Conservation (phyloP, 2,888 invertebrate genomes). For the Camponotus fellah region DNA sequence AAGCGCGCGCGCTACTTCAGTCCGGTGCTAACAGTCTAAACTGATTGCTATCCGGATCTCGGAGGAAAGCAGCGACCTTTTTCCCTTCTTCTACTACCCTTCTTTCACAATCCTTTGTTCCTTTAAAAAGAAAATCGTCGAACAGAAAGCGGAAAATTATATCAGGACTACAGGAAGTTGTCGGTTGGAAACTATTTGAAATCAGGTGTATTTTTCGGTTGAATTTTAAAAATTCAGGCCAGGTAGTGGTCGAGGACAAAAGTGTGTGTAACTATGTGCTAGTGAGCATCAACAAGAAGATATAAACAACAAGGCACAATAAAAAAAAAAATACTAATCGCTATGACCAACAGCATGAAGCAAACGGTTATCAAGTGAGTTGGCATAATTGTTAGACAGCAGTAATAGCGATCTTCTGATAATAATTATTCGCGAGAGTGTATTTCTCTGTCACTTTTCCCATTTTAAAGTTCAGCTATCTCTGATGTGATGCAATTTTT, state of each 20-base stretch:
- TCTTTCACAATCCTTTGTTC: conserved; percentile 38
- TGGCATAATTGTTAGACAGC: conserved; percentile 43
- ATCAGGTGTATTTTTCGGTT: neutral
- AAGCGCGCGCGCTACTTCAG: conserved; percentile 85
- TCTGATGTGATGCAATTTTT: neutral
- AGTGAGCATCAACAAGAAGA: conserved; percentile 60
- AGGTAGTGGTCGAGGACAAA: conserved; percentile 1
- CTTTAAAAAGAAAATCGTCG: neutral
- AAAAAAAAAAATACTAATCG: conserved; percentile 6
- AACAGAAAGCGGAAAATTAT: conserved; percentile 20
- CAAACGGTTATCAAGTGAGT: conserved; percentile 88
- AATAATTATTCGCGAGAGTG: neutral
- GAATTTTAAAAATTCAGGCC: conserved; percentile 13
- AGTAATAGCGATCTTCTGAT: neutral
- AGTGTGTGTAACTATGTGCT: conserved; percentile 74
- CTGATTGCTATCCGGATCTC: conserved; percentile 78
- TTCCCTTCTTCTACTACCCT: neutral
- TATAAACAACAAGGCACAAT: neutral
- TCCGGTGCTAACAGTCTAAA: conserved; percentile 84
- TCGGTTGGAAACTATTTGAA: neutral
- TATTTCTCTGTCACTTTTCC: neutral
- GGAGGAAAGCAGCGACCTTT: conserved; percentile 44
- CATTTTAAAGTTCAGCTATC: neutral
- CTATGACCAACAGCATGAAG: conserved; percentile 87
- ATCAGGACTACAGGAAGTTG: neutral